These are phyloP conservation scores for Dolichallabes microphthalmus DNA, from an alignment of 2,113 vertebrate species.

Conservation along the genomic window DNA sequence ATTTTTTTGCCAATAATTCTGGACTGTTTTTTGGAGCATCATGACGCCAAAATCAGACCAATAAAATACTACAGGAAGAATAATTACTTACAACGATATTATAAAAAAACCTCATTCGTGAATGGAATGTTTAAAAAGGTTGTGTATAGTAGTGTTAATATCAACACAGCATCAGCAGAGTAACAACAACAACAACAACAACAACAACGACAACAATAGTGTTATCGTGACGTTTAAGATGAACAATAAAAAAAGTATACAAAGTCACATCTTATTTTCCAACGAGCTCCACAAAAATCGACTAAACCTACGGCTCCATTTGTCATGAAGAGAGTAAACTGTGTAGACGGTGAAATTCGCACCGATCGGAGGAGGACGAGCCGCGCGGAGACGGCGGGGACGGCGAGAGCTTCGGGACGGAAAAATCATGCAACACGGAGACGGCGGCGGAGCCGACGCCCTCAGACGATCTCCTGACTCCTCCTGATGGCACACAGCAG, in stretches of 20 bases:
- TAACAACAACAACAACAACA: slow-evolving; percentile 22
- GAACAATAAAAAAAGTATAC: slow-evolving; percentile 45
- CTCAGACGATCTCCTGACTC: slow-evolving; percentile 85
- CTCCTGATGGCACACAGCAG: slow-evolving; percentile 89
- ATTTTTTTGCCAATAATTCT: not conserved
- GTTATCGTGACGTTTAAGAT: slow-evolving; percentile 31
- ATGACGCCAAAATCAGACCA: not conserved
- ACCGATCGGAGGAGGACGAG: not conserved
- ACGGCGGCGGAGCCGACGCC: slow-evolving; percentile 17
- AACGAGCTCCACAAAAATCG: slow-evolving; percentile 24
- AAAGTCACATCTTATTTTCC: slow-evolving; percentile 35
- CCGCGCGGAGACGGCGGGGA: slow-evolving; percentile 21
- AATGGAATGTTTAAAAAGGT: slow-evolving; percentile 34
- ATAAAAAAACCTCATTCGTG: slow-evolving; percentile 18
- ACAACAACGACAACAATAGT: not conserved
- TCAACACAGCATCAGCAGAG: slow-evolving; percentile 31
- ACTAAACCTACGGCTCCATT: slow-evolving; percentile 9
- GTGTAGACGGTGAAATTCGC: no score
- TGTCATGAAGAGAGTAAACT: slow-evolving; percentile 27
- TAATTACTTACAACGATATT: slow-evolving; percentile 7
- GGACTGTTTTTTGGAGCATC: not conserved
- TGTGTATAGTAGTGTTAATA: slow-evolving; percentile 14
- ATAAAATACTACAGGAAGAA: slow-evolving; percentile 8
- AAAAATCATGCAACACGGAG: slow-evolving; percentile 46
- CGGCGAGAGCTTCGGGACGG: slow-evolving; percentile 24